A percentile compares a stretch with the other conserved stretches of the same genome.
phyloP scores from a whole-genome alignment of 2,888 invertebrate species.

The Drosophila mercatorum region DNA sequence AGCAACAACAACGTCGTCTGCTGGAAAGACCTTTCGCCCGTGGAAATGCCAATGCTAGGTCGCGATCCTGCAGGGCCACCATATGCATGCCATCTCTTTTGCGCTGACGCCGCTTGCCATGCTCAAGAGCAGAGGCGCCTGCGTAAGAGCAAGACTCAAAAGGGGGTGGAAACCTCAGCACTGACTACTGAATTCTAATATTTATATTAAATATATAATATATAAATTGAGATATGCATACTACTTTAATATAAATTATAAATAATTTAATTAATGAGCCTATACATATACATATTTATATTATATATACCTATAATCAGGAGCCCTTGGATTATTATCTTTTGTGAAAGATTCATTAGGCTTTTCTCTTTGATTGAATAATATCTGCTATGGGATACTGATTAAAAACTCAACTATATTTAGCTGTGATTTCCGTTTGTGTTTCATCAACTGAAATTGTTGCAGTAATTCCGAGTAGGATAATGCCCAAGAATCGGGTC shows the following conservation, averaged over 20 bases:
- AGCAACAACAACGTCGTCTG: constrained; percentile 38
- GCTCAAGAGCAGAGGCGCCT: constrained; percentile 50
- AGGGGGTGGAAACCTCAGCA: constrained; percentile 39
- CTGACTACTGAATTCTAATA: background rate
- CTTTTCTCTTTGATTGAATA: no score
- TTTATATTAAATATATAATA: no score
- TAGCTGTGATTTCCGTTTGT: background rate
- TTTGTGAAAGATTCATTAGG: no score
- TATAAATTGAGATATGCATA: no score
- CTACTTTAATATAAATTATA: background rate
- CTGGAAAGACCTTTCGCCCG: constrained; percentile 58
- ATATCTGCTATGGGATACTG: no score
- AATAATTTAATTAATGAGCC: no score
- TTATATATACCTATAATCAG: no score
- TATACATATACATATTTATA: no score
- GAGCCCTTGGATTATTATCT: no score
- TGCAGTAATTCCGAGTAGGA: constrained; percentile 1
- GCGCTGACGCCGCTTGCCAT: constrained; percentile 18
- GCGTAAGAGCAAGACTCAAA: constrained; percentile 43
- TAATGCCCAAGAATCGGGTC: constrained; percentile 9
- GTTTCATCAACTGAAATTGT: constrained; percentile 1
- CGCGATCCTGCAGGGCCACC: constrained; percentile 61
- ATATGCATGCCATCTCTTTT: constrained; percentile 47
- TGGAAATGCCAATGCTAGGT: constrained; percentile 64
- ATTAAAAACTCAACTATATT: background rate